Evolutionary conservation across 2,797 vertebrate genomes (phyloP), one percentile per base, ranked within the genome.

Genomic region (Tamandua tetradactyla): DNA sequence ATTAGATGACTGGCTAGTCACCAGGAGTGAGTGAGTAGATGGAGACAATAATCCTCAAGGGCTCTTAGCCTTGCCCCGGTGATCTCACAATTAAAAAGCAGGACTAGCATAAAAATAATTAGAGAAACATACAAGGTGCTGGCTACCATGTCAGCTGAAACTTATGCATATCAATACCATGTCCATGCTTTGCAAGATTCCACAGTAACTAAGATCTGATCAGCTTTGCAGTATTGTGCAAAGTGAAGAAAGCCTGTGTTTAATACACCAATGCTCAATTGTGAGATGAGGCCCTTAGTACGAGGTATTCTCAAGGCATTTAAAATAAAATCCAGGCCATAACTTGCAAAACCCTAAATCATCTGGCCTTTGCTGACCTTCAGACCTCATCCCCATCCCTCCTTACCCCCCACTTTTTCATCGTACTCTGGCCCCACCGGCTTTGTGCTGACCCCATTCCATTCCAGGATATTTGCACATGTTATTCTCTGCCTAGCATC

Each of bases 41-140:
- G 8, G 13, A 27, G 86, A 12, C 2, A 88, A 66, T 71, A 94
- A 71, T 40, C 17, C 32, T 83, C 64, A 59, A 94, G 22, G 52
- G 40, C 52, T 69, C 71, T 64, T 52, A 23, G 4, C 3, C 30
- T n/a, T 72, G 9, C 1, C 30, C 37, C 72, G 5, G 32, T 49
- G 42, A 68, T 27, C 40, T 90, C 32, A 68, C 14, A 66, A 89
- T 35, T 88, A 91, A 72, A 88, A 89, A 94, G 61, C 11, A 82
- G 82, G 35, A 81, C 20, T 79, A 62, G 52, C 0, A 0, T 64
- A 71, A 35, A 76, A 76, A 80, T 87, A 71, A 86, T 66, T 64
- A 81, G 6, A 81, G 68, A 91, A 18, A 18, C 30, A 59, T 49
- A 52, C 1, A 47, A 35, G 44, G 68, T 52, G 59, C 3, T 74